These are phyloP conservation scores for Eustalomyia histrio DNA, from an alignment of 2,888 invertebrate species.

Conservation along the genomic window DNA sequence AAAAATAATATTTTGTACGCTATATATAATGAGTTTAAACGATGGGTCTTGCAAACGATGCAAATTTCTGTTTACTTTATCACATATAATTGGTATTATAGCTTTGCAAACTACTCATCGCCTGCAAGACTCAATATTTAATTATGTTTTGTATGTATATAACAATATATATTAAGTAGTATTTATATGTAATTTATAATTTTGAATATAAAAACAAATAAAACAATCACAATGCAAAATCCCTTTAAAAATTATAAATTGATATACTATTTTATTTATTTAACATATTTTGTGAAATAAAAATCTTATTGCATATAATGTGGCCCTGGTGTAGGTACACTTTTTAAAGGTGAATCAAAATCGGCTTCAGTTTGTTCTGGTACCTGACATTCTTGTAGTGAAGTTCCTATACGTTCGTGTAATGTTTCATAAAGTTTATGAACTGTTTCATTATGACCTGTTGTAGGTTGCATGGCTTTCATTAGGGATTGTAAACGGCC, in stretches of 20 bases:
- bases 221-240: conserved; percentile 15
- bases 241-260: not conserved
- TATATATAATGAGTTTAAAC: not conserved
- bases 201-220: conserved; percentile 23
- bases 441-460: conserved; percentile 91
- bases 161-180: conserved; percentile 46
- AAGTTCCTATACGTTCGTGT: conserved; percentile 88
- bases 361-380: conserved; percentile 86
- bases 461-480: conserved; percentile 81
- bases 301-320: conserved; percentile 78
- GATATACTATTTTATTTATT: not conserved
- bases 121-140: not conserved
- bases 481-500: conserved; percentile 88
- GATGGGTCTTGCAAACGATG: too few species aligned
- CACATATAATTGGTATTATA: too few species aligned
- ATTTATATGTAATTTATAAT: conserved; percentile 41
- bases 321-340: conserved; percentile 90
- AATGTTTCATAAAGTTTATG: conserved; percentile 88
- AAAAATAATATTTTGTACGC: too few species aligned
- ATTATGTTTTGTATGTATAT: conserved; percentile 14
- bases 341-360: conserved; percentile 90
- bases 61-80: too few species aligned
- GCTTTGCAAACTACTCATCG: too few species aligned
- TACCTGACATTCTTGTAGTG: conserved; percentile 83
- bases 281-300: not conserved